phyloP scores from a whole-genome alignment of 2,113 vertebrate species.

The Mesembrinibis cayennensis region DNA sequence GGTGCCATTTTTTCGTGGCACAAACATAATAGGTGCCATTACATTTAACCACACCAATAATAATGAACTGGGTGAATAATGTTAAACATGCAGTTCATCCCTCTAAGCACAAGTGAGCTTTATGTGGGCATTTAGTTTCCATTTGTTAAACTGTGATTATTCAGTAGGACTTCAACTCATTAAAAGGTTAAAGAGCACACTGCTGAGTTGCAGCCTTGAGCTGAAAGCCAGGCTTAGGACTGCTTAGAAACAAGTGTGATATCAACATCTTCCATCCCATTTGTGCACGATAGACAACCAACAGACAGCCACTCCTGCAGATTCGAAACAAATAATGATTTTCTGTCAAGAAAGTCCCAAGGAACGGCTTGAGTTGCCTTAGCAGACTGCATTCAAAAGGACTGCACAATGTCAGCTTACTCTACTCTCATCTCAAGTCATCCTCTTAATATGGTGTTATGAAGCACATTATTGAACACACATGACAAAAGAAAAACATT shows the following conservation, averaged over 20 bases:
- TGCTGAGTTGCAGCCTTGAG: background rate
- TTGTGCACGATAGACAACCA: background rate
- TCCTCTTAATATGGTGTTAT: background rate
- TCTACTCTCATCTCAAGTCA: background rate
- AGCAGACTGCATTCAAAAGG: background rate
- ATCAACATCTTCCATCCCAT: background rate
- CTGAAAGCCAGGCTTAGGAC: background rate
- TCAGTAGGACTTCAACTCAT: background rate
- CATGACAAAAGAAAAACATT: background rate
- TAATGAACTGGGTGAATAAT: background rate
- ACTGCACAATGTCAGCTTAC: background rate
- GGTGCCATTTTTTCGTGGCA: background rate
- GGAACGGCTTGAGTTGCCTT: background rate
- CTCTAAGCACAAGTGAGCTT: background rate
- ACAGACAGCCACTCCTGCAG: background rate
- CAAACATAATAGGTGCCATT: background rate
- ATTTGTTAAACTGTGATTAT: background rate
- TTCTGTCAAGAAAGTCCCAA: background rate
- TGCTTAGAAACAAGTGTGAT: background rate
- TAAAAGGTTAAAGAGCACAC: background rate
- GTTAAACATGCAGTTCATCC: background rate
- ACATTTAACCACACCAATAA: background rate
- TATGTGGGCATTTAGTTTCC: background rate
- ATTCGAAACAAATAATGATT: background rate
- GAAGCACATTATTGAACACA: background rate